These are phyloP conservation scores for Mycetomoellerius zeteki DNA, from an alignment of 1,140 invertebrate species.

Conservation along the genomic window DNA sequence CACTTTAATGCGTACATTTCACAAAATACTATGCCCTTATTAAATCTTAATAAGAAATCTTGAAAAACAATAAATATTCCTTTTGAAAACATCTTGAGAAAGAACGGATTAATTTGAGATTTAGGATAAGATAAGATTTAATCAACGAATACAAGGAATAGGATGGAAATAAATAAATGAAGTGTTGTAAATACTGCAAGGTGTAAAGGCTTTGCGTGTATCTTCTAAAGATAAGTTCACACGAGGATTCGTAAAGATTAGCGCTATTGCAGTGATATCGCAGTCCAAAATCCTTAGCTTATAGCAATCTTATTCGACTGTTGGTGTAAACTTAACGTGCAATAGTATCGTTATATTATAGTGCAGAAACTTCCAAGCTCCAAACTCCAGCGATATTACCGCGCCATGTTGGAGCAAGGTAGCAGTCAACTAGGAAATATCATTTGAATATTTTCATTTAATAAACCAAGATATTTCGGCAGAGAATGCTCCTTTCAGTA, in stretches of 20 bases:
- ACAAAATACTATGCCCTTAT: background rate
- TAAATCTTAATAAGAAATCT: background rate
- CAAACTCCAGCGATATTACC: conserved; percentile 14
- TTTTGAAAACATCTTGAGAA: too few species aligned
- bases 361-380: conserved; percentile 2
- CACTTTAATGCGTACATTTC: background rate
- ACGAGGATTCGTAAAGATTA: conserved; percentile 31
- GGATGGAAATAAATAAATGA: background rate
- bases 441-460: conserved; percentile 45
- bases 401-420: background rate
- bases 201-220: background rate
- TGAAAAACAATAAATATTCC: background rate
- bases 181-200: background rate
- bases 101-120: background rate
- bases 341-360: conserved; percentile 30
- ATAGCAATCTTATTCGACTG: conserved; percentile 24
- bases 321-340: conserved; percentile 32
- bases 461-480: conserved; percentile 21
- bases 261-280: conserved; percentile 14
- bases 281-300: conserved; percentile 16
- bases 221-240: background rate
- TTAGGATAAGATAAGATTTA: background rate
- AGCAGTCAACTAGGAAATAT: conserved; percentile 17
- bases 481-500: background rate
- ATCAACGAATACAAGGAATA: background rate